Conservation (phyloP, 2,797 vertebrate species). For the Phalloptychus januarius region DNA sequence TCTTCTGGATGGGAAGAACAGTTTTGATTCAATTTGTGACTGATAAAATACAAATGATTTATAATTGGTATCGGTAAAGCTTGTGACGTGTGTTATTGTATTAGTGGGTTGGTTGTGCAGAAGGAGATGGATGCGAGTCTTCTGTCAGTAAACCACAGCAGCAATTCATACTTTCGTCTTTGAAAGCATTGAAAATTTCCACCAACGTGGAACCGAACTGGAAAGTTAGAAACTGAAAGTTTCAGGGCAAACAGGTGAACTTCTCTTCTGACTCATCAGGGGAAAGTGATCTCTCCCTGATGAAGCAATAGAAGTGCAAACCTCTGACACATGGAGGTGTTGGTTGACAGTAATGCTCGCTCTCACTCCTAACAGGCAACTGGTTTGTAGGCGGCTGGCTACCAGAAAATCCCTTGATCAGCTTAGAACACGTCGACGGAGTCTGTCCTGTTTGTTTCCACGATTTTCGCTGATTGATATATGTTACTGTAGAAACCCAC, state of each 20-base stretch:
- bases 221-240: not conserved
- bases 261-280: not conserved
- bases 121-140: not conserved
- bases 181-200: not conserved
- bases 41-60: not conserved
- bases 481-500: not conserved
- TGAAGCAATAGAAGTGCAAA: not conserved
- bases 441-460: constrained; percentile 37
- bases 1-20: not conserved
- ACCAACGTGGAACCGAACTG: not conserved
- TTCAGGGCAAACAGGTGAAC: no score
- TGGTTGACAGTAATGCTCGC: constrained; percentile 20
- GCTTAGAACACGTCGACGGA: constrained; percentile 59
- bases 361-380: constrained; percentile 35
- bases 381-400: constrained; percentile 68
- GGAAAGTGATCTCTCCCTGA: not conserved
- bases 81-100: not conserved
- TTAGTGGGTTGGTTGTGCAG: not conserved
- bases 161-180: not conserved
- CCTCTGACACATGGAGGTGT: constrained; percentile 15
- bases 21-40: not conserved
- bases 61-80: not conserved
- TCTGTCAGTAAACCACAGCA: not conserved
- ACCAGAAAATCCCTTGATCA: constrained; percentile 69
- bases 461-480: constrained; percentile 25